Evolutionary conservation across 92 coral and sea anemone genomes (phyloP), one percentile per base, ranked within the genome.

Genomic region (Siderastrea radians): DNA sequence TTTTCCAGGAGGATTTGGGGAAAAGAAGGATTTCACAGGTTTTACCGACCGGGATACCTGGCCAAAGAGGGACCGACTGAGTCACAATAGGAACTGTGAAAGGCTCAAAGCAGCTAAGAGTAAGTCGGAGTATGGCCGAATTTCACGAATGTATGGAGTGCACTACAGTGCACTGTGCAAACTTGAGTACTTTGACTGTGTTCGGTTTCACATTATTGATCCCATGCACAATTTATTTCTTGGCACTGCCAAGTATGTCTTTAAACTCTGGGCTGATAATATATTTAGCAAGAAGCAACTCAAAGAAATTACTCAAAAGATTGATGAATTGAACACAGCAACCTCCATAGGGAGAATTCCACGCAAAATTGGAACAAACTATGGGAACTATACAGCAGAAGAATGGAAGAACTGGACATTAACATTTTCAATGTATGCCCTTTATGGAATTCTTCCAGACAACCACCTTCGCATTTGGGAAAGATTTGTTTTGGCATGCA

Each of bases 171-270:
- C 58, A n/a, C 51, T 81, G 4, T 81, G 73, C 1, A 50, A 81
- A 19, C 85, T 81, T 16, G 76, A 81, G 43, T 78, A 86, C 60
- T 86, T 86, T 78, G 90, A 85, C 58, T 57, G 74, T 60, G 84
- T 86, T 17, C 57, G 84, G 26, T 78, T 86, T 69, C 79, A 72
- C 44, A 44, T 78, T 12, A 78, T 68, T 65, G 90, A 78, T 79
- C 85, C 90, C 15, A 86, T 86, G 90, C 90, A 86, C 75, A 76
- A 85, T 49, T 57, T 71, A 59, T n/a, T n/a, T n/a, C n/a, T n/a
- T n/a, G n/a, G n/a, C n/a, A n/a, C n/a, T n/a, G 84, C 90, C 62
- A 86, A 86, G 57, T 74, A 59, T 53, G 84, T 86, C 59, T 79
- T 87, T 57, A 78, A 87, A 50, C 38, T 87, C 5, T 87, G 81